These are phyloP conservation scores for Lacerta viridis DNA, from an alignment of 2,797 vertebrate genomes.

Conservation along the genomic window DNA sequence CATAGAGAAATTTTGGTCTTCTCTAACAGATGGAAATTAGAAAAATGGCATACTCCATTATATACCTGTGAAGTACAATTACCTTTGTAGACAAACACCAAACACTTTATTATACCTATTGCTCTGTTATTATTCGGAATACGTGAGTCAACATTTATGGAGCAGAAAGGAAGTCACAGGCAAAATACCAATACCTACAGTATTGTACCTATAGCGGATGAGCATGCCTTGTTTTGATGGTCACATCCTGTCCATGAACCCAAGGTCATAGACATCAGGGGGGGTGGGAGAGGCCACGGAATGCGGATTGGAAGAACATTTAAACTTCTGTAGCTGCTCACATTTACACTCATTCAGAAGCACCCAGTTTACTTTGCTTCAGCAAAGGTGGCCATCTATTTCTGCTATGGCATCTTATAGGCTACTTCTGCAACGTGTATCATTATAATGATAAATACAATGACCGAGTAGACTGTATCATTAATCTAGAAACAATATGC, in stretches of 20 bases:
- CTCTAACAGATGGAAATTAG: too few relatives aligned
- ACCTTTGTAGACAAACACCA: neutral
- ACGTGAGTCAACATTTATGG: neutral
- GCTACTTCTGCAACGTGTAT: neutral
- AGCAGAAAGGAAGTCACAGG: neutral
- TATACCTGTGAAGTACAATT: neutral
- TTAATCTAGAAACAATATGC: conserved; percentile 47
- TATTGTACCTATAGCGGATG: neutral
- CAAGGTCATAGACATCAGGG: neutral
- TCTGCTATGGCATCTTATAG: neutral
- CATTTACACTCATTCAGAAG: neutral
- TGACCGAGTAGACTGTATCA: conserved; percentile 38
- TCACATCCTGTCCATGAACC: too few relatives aligned
- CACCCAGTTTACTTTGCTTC: neutral
- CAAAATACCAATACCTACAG: neutral
- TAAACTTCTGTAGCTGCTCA: neutral
- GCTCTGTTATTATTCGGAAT: neutral
- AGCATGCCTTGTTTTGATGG: neutral
- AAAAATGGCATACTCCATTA: neutral
- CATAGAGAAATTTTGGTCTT: too few relatives aligned
- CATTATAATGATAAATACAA: neutral
- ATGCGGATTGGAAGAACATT: neutral
- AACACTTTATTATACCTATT: neutral
- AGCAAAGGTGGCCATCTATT: neutral
- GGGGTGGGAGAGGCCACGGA: neutral